phyloP scores from a whole-genome alignment of 2,888 invertebrate genomes.

The Lasioglossum pauxillum region DNA sequence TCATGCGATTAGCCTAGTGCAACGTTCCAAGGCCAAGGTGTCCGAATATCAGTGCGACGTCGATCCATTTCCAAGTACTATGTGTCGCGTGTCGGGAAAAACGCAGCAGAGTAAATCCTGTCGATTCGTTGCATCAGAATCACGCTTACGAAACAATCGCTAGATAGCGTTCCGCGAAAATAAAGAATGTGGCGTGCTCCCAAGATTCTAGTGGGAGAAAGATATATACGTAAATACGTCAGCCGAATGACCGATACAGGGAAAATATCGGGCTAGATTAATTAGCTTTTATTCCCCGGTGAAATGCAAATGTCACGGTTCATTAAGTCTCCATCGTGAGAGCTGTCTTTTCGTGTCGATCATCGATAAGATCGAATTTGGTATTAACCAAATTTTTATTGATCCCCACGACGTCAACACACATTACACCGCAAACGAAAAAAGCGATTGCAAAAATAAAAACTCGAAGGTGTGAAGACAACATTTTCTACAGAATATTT shows the following conservation, averaged over 20 bases:
- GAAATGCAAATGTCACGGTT: conserved; percentile 22
- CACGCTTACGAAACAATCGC: conserved; percentile 52
- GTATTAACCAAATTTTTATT: background rate
- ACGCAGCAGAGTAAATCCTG: conserved; percentile 45
- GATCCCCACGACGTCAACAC: background rate
- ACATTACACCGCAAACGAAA: background rate
- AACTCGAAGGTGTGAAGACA: background rate
- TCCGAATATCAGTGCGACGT: background rate
- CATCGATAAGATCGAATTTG: background rate
- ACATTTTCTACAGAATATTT: background rate
- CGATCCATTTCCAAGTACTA: background rate
- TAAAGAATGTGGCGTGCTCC: conserved; percentile 47
- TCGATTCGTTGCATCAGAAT: conserved; percentile 63
- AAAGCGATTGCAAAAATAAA: background rate
- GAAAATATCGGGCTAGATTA: conserved; percentile 23
- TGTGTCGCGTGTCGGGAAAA: conserved; percentile 26
- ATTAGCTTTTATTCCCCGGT: conserved; percentile 13
- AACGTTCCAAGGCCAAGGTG: background rate
- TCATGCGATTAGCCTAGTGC: background rate
- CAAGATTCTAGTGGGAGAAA: conserved; percentile 31
- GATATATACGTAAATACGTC: background rate
- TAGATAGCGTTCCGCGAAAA: conserved; percentile 30
- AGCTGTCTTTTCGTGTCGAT: background rate
- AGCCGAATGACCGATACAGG: background rate
- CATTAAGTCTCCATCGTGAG: background rate